These are phyloP conservation scores for Pomatostomus ruficeps DNA, from an alignment of 2,113 vertebrate genomes.

Conservation along the genomic window DNA sequence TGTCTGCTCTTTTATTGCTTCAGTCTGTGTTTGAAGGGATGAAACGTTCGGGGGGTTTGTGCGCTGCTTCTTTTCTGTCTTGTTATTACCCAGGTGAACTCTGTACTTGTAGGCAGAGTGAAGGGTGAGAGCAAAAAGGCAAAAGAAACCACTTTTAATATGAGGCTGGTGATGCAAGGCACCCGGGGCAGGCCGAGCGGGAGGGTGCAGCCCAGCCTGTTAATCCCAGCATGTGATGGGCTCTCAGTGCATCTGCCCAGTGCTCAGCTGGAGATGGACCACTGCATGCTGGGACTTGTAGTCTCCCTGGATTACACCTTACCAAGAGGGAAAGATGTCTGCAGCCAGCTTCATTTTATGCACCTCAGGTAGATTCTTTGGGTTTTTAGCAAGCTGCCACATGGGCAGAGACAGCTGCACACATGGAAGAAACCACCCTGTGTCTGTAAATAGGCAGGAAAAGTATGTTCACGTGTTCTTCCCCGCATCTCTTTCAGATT, in stretches of 20 bases:
- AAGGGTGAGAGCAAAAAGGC: background rate
- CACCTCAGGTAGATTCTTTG: background rate
- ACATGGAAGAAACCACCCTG: background rate
- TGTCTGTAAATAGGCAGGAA: background rate
- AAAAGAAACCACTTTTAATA: background rate
- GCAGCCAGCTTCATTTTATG: background rate
- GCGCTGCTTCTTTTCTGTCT: background rate
- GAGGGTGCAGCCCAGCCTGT: background rate
- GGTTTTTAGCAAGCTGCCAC: background rate
- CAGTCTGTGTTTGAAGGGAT: background rate
- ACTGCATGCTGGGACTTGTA: slow-evolving; percentile 65
- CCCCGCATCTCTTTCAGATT: slow-evolving; percentile 80
- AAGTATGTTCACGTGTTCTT: background rate
- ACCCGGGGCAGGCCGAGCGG: background rate
- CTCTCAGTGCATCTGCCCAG: background rate
- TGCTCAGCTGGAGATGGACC: background rate
- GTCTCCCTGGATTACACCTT: background rate
- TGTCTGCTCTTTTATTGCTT: background rate
- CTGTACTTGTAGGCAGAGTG: background rate
- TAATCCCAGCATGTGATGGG: slow-evolving; percentile 59
- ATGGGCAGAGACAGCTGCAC: background rate
- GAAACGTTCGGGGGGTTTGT: background rate
- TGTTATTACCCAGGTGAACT: background rate
- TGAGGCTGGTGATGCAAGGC: background rate
- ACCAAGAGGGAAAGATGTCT: background rate